Conservation (phyloP, 35 echinoderm and acorn worm genomes). For the Anneissia japonica region DNA sequence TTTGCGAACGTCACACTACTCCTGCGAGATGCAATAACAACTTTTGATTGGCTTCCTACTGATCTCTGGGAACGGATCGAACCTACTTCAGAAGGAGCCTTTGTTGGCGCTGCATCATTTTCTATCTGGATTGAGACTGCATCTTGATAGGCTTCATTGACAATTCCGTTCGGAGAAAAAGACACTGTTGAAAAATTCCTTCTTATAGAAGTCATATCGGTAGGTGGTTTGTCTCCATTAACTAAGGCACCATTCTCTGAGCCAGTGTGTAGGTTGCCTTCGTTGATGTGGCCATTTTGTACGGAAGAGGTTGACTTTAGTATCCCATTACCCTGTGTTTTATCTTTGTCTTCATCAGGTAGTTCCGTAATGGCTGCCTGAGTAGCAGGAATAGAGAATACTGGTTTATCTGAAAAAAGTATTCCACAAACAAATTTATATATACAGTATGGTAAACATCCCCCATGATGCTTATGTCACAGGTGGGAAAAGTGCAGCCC, state of each 20-base stretch:
- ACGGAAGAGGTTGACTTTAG: neutral
- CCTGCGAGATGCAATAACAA: neutral
- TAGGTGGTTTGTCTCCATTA: too few relatives aligned
- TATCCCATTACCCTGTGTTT: neutral
- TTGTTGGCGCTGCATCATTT: neutral
- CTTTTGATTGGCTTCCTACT: neutral
- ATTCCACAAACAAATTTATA: too few relatives aligned
- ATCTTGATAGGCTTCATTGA: neutral
- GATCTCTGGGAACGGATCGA: neutral
- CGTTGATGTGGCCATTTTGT: too few relatives aligned
- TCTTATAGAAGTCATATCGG: neutral
- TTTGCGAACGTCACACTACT: neutral
- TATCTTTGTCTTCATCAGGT: neutral
- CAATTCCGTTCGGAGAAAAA: neutral
- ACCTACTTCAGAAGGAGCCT: neutral
- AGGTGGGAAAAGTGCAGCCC: too few relatives aligned
- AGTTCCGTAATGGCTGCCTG: too few relatives aligned
- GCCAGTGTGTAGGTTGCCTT: neutral
- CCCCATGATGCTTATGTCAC: too few relatives aligned
- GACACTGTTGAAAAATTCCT: neutral
- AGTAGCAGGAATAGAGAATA: too few relatives aligned
- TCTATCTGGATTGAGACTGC: neutral
- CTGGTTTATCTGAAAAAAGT: too few relatives aligned
- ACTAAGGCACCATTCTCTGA: neutral
- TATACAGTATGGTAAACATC: too few relatives aligned